phyloP scores from a whole-genome alignment of 2,888 invertebrate species.

The Callinectes sapidus region DNA sequence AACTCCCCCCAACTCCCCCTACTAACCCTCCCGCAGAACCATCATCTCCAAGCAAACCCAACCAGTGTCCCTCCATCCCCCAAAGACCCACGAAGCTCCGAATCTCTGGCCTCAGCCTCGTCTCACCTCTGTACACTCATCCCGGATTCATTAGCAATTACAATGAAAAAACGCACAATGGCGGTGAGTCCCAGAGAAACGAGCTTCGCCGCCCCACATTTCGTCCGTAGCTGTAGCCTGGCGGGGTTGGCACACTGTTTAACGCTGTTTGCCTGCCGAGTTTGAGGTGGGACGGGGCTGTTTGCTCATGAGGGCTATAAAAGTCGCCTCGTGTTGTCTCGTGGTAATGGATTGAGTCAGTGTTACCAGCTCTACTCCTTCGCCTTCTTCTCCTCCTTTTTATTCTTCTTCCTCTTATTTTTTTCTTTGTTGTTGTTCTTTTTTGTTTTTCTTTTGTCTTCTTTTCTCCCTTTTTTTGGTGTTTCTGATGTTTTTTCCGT shows the following conservation, averaged over 20 bases:
- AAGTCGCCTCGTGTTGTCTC: conserved; percentile 55
- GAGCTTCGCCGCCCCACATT: conserved; percentile 37
- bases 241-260: conserved; percentile 53
- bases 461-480: background rate
- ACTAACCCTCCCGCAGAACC: background rate
- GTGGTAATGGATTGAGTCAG: conserved; percentile 45
- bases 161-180: conserved; percentile 49
- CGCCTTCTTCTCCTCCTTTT: background rate
- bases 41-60: background rate
- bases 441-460: background rate
- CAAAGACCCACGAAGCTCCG: background rate
- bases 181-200: conserved; percentile 44
- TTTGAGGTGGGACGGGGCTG: conserved; percentile 51
- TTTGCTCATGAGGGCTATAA: conserved; percentile 52
- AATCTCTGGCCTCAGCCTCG: background rate
- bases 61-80: background rate
- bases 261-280: conserved; percentile 50
- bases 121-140: conserved; percentile 48
- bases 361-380: conserved; percentile 44
- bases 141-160: conserved; percentile 50
- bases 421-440: background rate
- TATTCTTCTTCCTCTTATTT: background rate
- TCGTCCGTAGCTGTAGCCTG: conserved; percentile 23
- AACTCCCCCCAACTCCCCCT: background rate
- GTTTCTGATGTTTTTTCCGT: background rate